A percentile compares a stretch with the other conserved stretches of the same genome.
Conservation (phyloP, 2,797 vertebrate genomes). For the Allobates femoralis region DNA sequence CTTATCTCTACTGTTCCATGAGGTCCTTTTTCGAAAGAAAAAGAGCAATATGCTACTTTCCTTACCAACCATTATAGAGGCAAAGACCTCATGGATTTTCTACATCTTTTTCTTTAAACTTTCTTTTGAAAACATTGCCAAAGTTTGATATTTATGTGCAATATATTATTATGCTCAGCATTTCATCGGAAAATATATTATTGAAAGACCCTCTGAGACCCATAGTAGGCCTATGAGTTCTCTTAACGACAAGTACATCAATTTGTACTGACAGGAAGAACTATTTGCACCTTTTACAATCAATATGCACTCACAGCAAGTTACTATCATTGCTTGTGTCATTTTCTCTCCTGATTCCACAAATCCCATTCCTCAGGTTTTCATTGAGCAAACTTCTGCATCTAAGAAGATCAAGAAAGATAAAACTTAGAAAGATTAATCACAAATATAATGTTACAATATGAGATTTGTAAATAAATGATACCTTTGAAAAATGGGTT, state of each 20-base stretch:
- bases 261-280: slow-evolving; percentile 34
- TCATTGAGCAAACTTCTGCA: slow-evolving; percentile 12
- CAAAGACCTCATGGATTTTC: background rate
- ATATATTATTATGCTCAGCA: background rate
- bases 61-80: background rate
- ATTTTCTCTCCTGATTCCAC: slow-evolving; percentile 4
- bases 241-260: background rate
- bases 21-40: background rate
- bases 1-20: too few relatives aligned
- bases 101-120: background rate
- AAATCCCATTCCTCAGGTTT: slow-evolving; percentile 10
- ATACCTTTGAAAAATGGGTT: background rate
- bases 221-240: background rate
- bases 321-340: slow-evolving; percentile 41
- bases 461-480: background rate
- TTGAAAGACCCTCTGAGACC: slow-evolving; percentile 26
- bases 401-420: background rate
- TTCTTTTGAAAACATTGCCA: background rate
- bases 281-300: slow-evolving; percentile 38
- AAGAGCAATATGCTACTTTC: background rate
- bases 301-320: background rate
- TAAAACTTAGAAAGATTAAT: background rate
- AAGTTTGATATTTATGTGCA: too few relatives aligned
- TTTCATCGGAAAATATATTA: slow-evolving; percentile 15
- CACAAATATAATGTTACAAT: background rate